phyloP scores from a whole-genome alignment of 2,113 vertebrate genomes.

The Crotalus horridus region DNA sequence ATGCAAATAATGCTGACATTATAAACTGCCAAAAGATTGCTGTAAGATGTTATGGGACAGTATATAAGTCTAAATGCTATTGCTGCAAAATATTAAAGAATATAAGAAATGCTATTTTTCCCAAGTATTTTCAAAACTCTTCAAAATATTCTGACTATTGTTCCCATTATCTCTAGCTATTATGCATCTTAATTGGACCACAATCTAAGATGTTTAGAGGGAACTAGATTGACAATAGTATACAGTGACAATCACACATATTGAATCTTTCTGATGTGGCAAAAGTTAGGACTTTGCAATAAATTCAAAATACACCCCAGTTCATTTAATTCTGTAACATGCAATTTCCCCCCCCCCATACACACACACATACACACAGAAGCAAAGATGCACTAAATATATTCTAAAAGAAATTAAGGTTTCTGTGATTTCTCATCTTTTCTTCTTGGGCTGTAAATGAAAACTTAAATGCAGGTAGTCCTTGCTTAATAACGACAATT shows the following conservation, averaged over 20 bases:
- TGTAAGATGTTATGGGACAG: neutral
- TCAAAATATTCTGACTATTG: neutral
- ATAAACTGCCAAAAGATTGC: neutral
- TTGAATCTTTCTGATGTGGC: constrained; percentile 1
- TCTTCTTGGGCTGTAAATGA: neutral
- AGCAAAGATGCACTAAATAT: constrained; percentile 43
- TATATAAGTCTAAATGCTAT: neutral
- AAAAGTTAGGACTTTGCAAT: constrained; percentile 32
- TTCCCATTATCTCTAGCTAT: neutral
- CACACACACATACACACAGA: constrained; percentile 14
- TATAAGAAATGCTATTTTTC: constrained; percentile 2
- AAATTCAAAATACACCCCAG: constrained; percentile 30
- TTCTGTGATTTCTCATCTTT: constrained; percentile 53
- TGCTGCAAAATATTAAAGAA: constrained; percentile 14
- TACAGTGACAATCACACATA: constrained; percentile 3
- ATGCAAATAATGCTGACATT: neutral
- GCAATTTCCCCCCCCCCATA: no score
- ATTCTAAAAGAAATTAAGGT: constrained; percentile 46
- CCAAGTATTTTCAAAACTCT: neutral
- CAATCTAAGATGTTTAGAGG: neutral
- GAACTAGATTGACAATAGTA: neutral
- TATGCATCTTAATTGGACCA: neutral
- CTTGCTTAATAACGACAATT: neutral
- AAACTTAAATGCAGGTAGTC: neutral
- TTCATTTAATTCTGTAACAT: constrained; percentile 52